Conservation (phyloP, 2,113 vertebrate genomes). For the Nesogale talazaci region DNA sequence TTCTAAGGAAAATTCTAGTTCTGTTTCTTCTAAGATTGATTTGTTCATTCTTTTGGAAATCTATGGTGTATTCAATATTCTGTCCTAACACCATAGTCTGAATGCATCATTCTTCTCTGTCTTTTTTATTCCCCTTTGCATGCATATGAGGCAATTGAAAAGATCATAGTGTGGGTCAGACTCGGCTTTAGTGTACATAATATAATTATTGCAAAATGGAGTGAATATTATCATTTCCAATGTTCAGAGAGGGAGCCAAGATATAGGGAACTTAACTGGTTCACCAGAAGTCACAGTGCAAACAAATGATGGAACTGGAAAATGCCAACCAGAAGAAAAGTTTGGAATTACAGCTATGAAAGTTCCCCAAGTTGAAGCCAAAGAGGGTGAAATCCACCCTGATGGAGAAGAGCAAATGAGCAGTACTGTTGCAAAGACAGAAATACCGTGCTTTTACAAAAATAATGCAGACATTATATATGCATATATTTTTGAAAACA, state of each 20-base stretch:
- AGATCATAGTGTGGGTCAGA: not conserved
- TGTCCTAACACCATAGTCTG: not conserved
- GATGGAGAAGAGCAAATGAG: constrained; percentile 29
- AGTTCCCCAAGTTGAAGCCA: not conserved
- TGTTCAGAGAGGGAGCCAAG: not conserved
- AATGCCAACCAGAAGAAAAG: not conserved
- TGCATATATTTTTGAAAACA: not conserved
- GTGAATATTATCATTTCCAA: too few relatives aligned
- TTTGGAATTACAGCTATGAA: constrained; percentile 1
- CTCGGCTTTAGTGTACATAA: not conserved
- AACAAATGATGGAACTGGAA: not conserved
- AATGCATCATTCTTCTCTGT: not conserved
- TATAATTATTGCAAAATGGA: not conserved
- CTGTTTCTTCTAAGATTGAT: not conserved
- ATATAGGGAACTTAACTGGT: not conserved
- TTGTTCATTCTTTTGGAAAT: not conserved
- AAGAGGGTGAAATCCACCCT: not conserved
- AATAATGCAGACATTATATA: not conserved
- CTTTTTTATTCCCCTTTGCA: not conserved
- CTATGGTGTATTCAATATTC: not conserved
- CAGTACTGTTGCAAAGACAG: constrained; percentile 49
- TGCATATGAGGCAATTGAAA: not conserved
- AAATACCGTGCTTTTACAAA: not conserved
- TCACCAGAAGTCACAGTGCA: not conserved
- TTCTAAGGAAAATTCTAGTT: not conserved